Percentiles rank a stretch among this genome's conserved stretches.
Evolutionary conservation across 1,140 invertebrate species (phyloP).

Genomic region (Ceratina calcarata): DNA sequence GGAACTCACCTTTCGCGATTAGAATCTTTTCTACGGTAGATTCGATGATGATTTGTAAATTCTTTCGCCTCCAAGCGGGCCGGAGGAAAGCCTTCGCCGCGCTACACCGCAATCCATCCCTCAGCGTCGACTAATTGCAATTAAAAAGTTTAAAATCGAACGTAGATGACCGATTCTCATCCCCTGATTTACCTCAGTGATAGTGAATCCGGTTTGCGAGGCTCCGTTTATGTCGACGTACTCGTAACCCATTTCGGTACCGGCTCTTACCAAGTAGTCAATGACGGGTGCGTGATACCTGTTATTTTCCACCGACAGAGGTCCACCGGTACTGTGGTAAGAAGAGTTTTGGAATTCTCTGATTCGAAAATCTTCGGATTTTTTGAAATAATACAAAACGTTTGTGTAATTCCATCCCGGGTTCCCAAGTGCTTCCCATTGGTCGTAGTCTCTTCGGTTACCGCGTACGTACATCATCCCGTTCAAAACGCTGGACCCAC

Average conservation of each 20-base stretch:
- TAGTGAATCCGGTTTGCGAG: not conserved
- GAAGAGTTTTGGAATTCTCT: not conserved
- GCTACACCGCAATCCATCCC: not conserved
- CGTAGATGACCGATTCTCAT: no score
- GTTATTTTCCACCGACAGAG: not conserved
- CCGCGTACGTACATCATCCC: conserved; percentile 95
- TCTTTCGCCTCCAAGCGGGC: not conserved
- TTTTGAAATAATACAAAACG: not conserved
- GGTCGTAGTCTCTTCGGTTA: conserved; percentile 91
- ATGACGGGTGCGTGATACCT: not conserved
- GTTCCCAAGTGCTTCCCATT: conserved; percentile 86
- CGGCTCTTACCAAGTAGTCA: not conserved
- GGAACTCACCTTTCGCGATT: not conserved
- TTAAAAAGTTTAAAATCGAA: no score
- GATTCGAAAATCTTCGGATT: not conserved
- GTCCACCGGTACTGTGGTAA: not conserved
- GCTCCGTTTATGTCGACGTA: not conserved
- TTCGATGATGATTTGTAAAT: not conserved
- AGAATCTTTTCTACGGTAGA: not conserved
- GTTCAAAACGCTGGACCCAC: conserved; percentile 92
- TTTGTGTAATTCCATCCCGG: conserved; percentile 69
- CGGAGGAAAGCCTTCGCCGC: not conserved
- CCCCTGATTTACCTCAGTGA: not conserved
- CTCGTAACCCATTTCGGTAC: not conserved
- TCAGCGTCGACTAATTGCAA: not conserved